phyloP scores from a whole-genome alignment of 2,113 vertebrate species.

The Oreochromis tanganicae region DNA sequence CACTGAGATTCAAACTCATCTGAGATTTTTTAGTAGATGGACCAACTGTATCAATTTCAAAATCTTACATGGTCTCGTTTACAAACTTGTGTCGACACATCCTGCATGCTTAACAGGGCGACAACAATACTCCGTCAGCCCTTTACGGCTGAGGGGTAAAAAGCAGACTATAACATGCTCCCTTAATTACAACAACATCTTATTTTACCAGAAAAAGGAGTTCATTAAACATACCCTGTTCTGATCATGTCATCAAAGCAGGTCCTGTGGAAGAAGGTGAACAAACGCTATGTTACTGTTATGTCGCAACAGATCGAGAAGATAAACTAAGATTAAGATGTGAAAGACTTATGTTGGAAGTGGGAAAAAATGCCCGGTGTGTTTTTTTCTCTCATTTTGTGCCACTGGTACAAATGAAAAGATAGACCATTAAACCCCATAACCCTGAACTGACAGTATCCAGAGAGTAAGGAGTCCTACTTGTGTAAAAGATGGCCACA shows the following conservation, averaged over 20 bases:
- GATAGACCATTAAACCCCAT: background rate
- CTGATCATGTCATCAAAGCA: slow-evolving; percentile 84
- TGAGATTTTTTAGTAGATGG: background rate
- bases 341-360: background rate
- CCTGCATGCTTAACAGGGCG: background rate
- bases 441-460: background rate
- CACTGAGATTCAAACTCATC: background rate
- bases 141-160: background rate
- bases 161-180: background rate
- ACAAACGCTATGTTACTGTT: background rate
- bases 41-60: background rate
- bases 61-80: background rate
- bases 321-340: background rate
- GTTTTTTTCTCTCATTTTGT: background rate
- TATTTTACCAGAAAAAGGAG: background rate
- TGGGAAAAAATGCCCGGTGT: background rate
- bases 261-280: slow-evolving; percentile 73
- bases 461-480: slow-evolving; percentile 60
- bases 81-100: background rate
- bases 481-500: slow-evolving; percentile 94
- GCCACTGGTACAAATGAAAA: background rate
- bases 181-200: background rate
- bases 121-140: background rate
- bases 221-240: slow-evolving; percentile 57
- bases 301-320: background rate